Percentiles rank a stretch among this genome's conserved stretches.
phyloP scores from a whole-genome alignment of 2,113 vertebrate genomes.

The Rostratula benghalensis region DNA sequence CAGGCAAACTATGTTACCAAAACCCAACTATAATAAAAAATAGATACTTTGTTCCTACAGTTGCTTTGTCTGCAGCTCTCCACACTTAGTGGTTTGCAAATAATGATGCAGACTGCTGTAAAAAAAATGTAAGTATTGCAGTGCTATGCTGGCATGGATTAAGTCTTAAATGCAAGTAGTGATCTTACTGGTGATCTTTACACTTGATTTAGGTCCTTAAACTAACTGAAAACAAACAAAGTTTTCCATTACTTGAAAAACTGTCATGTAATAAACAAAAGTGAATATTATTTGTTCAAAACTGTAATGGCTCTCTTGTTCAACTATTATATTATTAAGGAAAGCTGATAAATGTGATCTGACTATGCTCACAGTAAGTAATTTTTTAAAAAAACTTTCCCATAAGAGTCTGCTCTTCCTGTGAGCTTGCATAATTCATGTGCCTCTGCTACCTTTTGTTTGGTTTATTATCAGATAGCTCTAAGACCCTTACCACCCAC shows the following conservation, averaged over 20 bases:
- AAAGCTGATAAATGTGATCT: background rate
- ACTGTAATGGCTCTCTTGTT: background rate
- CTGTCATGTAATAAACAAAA: background rate
- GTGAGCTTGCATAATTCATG: background rate
- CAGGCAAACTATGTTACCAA: background rate
- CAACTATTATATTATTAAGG: background rate
- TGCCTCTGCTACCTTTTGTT: background rate
- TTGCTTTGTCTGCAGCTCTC: background rate
- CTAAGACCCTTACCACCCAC: background rate
- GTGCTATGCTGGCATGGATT: background rate
- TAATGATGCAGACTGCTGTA: background rate
- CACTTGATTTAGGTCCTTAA: background rate
- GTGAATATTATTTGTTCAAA: background rate
- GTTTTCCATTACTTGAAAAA: background rate
- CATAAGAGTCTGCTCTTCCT: background rate
- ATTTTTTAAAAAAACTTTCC: background rate
- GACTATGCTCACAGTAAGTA: background rate
- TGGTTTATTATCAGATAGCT: background rate
- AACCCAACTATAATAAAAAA: background rate
- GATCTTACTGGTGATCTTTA: conserved; percentile 17
- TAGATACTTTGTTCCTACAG: background rate
- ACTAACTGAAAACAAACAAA: background rate
- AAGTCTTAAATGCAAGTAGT: conserved; percentile 1
- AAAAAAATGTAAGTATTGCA: background rate
- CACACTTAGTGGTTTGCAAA: conserved; percentile 12